Base-by-base conservation (phyloP, 1,140 invertebrate species). In the Dinoponera quadriceps region DNA sequence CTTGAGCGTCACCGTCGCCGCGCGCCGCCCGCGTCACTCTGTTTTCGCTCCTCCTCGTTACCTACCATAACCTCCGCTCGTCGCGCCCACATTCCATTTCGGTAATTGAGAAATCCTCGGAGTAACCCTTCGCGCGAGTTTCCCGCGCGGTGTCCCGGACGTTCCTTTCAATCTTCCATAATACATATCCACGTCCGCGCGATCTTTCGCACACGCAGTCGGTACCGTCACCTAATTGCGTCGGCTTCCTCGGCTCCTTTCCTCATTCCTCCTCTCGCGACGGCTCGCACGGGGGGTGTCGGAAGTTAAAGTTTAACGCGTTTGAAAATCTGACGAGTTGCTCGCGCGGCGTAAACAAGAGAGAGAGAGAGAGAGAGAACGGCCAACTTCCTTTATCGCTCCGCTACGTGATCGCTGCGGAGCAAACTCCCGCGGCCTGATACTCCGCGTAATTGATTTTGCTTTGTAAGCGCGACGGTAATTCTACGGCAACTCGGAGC, bases 91-190 rank as follows among this genome's bases (percentile, higher is more conserved):
- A 86, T 84, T 89, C 87, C 84, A 89, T 85, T 84, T 73, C 62
- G 66, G 55, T 86, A 88, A 89, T 89, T 84, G 88, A 88, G 86
- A 86, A 89, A 88, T 88, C 83, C 77, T 85, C 71, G 16, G 68
- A 73, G 66, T 77, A 69, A 85, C 11, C 59, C 48, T 71, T 55
- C 57, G 27, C 38, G 38, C 38, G n/a, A n/a, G n/a, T 54, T 60
- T 73, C 27, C 20, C 27, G 25, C 27, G 25, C 57, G 72, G 55
- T 55, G 27, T 78, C 54, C 18, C 55, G 22, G 20, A 55, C 44
- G 69, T 38, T 62, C 69, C 29, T 49, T 82, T 82, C 78, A 57
- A 72, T 38, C 57, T 49, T n/a, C 57, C 57, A 74, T 74, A 72
- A 82, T 72, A 60, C n/a, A n/a, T 74, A 82, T 82, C 38, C n/a